A percentile compares a stretch with the other conserved stretches of the same genome.
These are phyloP conservation scores for Habroteleia sp. DNA, from an alignment of 2,888 invertebrate species.

Conservation along the genomic window DNA sequence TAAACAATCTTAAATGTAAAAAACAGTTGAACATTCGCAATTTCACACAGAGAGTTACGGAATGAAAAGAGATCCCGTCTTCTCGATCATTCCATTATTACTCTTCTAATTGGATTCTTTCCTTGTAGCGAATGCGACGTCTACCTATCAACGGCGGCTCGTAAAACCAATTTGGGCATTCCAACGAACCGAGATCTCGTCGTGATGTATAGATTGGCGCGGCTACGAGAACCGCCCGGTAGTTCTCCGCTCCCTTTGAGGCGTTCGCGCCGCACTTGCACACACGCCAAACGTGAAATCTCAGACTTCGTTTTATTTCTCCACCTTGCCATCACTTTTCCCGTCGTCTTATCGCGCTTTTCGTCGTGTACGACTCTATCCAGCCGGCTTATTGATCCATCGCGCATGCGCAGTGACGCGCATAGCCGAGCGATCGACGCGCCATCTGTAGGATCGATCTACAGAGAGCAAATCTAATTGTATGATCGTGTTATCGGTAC, in stretches of 20 bases:
- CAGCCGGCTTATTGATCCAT: conserved; percentile 49
- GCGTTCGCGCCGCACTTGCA: conserved; percentile 44
- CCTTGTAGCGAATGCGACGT: conserved; percentile 72
- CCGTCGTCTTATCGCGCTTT: conserved; percentile 51
- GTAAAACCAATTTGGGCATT: conserved; percentile 76
- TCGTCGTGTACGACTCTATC: conserved; percentile 53
- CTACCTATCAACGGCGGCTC: conserved; percentile 69
- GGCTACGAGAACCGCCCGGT: conserved; percentile 59
- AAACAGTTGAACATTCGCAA: conserved; percentile 27
- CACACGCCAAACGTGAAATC: conserved; percentile 41
- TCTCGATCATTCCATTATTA: conserved; percentile 76
- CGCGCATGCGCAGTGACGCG: conserved; percentile 46
- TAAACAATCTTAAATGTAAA: conserved; percentile 39
- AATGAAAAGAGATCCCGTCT: conserved; percentile 50
- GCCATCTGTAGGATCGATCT: conserved; percentile 38
- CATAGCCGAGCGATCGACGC: conserved; percentile 18
- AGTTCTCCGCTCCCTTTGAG: conserved; percentile 59
- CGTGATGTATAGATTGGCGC: conserved; percentile 65
- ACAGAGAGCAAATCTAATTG: conserved; percentile 40
- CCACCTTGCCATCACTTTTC: conserved; percentile 38
- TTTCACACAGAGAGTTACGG: conserved; percentile 33
- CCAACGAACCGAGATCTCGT: conserved; percentile 62
- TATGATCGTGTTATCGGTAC: conserved; percentile 52
- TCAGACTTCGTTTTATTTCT: conserved; percentile 10
- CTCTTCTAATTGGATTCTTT: conserved; percentile 79